These are phyloP conservation scores for Thera obeliscata DNA, from an alignment of 2,888 invertebrate genomes.

Conservation along the genomic window DNA sequence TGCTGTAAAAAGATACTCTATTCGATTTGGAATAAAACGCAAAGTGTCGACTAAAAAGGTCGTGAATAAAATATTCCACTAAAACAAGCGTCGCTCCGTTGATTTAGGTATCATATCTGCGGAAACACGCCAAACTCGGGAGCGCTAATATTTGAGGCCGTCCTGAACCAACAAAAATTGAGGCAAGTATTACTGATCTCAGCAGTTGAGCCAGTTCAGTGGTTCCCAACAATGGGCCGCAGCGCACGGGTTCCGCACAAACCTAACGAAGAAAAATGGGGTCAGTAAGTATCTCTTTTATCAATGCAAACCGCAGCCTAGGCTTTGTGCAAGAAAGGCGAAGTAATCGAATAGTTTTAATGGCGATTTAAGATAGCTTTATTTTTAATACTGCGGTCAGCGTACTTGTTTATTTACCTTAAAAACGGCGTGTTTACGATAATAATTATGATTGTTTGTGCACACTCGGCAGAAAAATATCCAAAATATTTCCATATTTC, in stretches of 20 bases:
- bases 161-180: conserved; percentile 28
- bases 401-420: too few species aligned
- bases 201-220: conserved; percentile 24
- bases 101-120: conserved; percentile 32
- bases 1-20: background rate
- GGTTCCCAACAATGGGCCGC: conserved; percentile 26
- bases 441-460: background rate
- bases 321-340: conserved; percentile 20
- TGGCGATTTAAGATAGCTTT: conserved; percentile 5
- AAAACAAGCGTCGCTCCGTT: conserved; percentile 15
- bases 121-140: conserved; percentile 25
- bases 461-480: too few species aligned
- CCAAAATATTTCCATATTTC: too few species aligned
- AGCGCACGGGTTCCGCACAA: conserved; percentile 12
- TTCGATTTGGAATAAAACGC: conserved; percentile 5
- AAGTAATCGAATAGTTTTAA: conserved; percentile 9
- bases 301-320: conserved; percentile 10
- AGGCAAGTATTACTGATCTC: conserved; percentile 18
- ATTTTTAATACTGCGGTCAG: too few species aligned
- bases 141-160: conserved; percentile 25
- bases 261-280: conserved; percentile 27
- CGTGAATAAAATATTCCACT: conserved; percentile 17
- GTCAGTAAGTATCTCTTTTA: conserved; percentile 15
- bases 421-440: background rate
- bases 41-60: conserved; percentile 7